phyloP scores from a whole-genome alignment of 1,140 invertebrate species.

The Samia ricini region DNA sequence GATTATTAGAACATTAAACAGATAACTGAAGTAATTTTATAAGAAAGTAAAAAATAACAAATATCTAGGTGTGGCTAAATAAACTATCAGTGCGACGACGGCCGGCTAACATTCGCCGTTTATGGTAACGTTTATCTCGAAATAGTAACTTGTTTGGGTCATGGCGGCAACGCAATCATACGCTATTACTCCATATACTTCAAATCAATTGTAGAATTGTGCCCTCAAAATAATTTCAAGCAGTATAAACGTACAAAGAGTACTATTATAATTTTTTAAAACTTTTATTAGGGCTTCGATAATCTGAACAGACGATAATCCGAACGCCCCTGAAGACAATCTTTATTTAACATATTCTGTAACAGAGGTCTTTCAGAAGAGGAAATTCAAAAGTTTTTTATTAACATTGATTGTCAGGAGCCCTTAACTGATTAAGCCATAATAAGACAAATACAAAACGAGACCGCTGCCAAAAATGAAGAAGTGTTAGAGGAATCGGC shows the following conservation, averaged over 20 bases:
- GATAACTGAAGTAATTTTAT: conserved; percentile 27
- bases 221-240: conserved; percentile 21
- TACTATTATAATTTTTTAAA: too few species aligned
- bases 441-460: too few species aligned
- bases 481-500: too few species aligned
- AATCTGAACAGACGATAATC: too few species aligned
- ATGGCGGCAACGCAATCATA: conserved; percentile 60
- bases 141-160: conserved; percentile 72
- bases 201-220: conserved; percentile 55
- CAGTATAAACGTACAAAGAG: neutral
- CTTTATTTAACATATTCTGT: too few species aligned
- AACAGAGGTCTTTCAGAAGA: too few species aligned
- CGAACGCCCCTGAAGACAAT: too few species aligned
- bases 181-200: conserved; percentile 46
- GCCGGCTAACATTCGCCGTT: conserved; percentile 50
- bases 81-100: conserved; percentile 27
- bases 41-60: conserved; percentile 63
- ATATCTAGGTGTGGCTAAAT: conserved; percentile 19
- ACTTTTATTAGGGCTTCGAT: too few species aligned
- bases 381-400: too few species aligned
- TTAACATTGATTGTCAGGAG: too few species aligned
- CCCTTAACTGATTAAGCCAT: too few species aligned
- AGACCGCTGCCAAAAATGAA: too few species aligned
- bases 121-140: conserved; percentile 72
- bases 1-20: neutral